Evolutionary conservation across 2,888 invertebrate species (phyloP), one percentile per base, ranked within the genome.

Genomic region (Xylocampa areola): DNA sequence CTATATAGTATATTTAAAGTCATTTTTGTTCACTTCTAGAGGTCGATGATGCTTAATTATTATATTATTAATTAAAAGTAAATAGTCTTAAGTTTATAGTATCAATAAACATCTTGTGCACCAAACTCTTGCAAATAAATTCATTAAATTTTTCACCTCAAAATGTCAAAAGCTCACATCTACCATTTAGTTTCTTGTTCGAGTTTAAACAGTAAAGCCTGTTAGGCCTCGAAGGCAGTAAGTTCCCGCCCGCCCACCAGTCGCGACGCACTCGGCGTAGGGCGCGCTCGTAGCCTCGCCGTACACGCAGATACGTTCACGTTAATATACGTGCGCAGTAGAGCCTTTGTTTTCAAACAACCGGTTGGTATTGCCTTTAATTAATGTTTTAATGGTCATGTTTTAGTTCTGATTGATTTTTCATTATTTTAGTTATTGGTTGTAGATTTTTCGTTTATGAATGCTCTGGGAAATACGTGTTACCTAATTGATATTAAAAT

Each of bases 241-340:
- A 71, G 52, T 55, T 53, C 47, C 67, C 68, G 72, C 75, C 75
- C 75, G 77, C 75, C 75, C 76, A 66, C 54, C 76, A 72, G 73
- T 71, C 65, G 59, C 40, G 43, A 50, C 52, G 49, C 60, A 65
- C 45, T 60, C 71, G 49, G 47, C 63, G 65, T 57, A 61, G 63
- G 64, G 68, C 65, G 59, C 71, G 55, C 68, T 52, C 63, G 37
- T 53, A 25, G 36, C 47, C 40, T 36, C 25, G 6, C n/a, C 49
- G 44, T 47, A 43, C 19, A 49, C 63, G 43, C 52, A 27, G 37
- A 43, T 11, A 44, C 48, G 62, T 41, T 27, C 19, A 41, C 43
- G 41, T 44, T 23, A 50, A 49, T 35, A 25, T 27, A 45, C 63
- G 47, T 32, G 37, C n/a, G 27, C 10, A 8, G 7, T 47, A 40